A percentile compares a stretch with the other conserved stretches of the same genome.
These are phyloP conservation scores for Aspidoscelis tigris DNA, from an alignment of 2,113 vertebrate genomes.

Conservation along the genomic window DNA sequence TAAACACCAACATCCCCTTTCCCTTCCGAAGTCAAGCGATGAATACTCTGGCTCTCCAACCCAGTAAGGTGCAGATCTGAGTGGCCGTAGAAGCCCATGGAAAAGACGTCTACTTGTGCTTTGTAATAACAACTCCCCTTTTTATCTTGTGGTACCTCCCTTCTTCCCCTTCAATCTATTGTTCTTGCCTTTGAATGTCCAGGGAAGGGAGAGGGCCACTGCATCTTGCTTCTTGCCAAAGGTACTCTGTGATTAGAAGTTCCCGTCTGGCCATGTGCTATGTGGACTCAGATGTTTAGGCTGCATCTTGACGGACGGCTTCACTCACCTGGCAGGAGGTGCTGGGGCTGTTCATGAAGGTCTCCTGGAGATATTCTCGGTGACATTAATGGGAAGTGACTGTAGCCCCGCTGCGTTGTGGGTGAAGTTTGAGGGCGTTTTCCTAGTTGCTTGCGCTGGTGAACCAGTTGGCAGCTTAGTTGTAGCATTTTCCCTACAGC, in stretches of 20 bases:
- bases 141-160: slow-evolving; percentile 46
- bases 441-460: not conserved
- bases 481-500: not conserved
- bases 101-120: slow-evolving; percentile 50
- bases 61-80: not conserved
- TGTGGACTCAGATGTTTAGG: not conserved
- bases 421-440: not conserved
- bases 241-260: not conserved
- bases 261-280: not conserved
- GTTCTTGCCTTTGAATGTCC: not conserved
- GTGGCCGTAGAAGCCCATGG: slow-evolving; percentile 23
- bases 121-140: slow-evolving; percentile 38
- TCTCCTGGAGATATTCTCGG: not conserved
- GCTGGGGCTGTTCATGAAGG: too few relatives aligned
- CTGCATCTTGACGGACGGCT: not conserved
- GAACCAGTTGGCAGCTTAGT: too few relatives aligned
- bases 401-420: not conserved
- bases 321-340: not conserved
- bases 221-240: not conserved
- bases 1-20: not conserved
- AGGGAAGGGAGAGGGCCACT: not conserved
- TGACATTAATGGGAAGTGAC: not conserved
- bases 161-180: slow-evolving; percentile 41
- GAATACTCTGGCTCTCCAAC: slow-evolving; percentile 45
- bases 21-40: slow-evolving; percentile 22